phyloP scores from a whole-genome alignment of 2,113 vertebrate species.

The Trinectes maculatus region DNA sequence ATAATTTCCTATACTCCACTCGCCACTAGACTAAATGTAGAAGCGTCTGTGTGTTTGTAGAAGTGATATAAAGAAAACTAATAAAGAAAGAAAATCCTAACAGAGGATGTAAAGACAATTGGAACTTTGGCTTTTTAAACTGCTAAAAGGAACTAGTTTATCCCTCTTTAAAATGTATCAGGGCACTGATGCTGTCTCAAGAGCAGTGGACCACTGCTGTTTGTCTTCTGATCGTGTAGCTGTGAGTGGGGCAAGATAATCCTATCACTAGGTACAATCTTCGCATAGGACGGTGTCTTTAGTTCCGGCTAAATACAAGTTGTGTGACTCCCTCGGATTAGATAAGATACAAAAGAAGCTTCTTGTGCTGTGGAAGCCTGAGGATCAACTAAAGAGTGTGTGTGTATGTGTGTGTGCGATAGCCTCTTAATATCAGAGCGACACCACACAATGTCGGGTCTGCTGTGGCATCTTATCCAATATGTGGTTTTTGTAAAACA shows the following conservation, averaged over 20 bases:
- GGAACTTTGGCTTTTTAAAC: conserved; percentile 1
- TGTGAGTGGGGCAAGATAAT: conserved; percentile 43
- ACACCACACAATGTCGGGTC: conserved; percentile 59
- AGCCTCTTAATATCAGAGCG: conserved; percentile 61
- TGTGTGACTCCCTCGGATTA: conserved; percentile 64
- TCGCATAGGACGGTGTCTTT: conserved; percentile 54
- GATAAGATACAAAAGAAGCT: conserved; percentile 70
- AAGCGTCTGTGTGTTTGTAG: conserved; percentile 21
- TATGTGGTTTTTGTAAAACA: conserved; percentile 52
- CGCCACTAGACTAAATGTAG: conserved; percentile 10
- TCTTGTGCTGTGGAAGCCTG: conserved; percentile 56
- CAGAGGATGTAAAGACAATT: conserved; percentile 5
- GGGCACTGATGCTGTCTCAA: conserved; percentile 28
- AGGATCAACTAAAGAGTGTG: conserved; percentile 70
- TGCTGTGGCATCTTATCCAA: conserved; percentile 52
- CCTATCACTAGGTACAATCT: conserved; percentile 52
- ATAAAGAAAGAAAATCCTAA: neutral
- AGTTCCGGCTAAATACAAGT: conserved; percentile 68
- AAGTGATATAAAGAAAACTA: neutral
- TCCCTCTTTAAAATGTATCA: conserved; percentile 18
- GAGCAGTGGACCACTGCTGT: conserved; percentile 42
- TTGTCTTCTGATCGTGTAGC: conserved; percentile 45
- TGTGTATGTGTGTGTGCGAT: conserved; percentile 73
- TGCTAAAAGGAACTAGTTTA: conserved; percentile 3
- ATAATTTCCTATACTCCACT: conserved; percentile 22